Conservation (phyloP, 2,888 invertebrate species). For the Thecophora atra region DNA sequence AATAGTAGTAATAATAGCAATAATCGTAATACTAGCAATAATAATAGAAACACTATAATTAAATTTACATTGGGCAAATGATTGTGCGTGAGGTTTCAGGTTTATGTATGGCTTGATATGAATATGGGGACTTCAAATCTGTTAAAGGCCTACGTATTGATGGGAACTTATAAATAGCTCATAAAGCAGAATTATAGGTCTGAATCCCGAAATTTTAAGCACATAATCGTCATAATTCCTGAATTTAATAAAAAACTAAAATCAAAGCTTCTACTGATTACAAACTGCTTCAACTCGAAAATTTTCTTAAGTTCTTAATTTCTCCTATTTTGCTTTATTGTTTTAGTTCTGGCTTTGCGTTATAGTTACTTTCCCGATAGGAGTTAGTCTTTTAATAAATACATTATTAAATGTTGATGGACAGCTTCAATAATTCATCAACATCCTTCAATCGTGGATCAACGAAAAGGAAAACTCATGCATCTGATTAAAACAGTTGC, state of each 20-base stretch:
- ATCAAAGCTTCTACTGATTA: background rate
- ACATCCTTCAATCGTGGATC: background rate
- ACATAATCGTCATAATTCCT: background rate
- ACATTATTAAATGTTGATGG: background rate
- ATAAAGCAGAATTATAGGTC: background rate
- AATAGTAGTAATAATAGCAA: constrained; percentile 37
- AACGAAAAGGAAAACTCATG: constrained; percentile 16
- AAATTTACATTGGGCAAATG: background rate
- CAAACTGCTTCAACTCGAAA: background rate
- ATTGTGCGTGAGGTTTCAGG: background rate
- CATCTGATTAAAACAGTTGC: constrained; percentile 39
- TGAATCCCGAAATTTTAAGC: background rate
- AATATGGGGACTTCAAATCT: background rate
- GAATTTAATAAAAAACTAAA: background rate
- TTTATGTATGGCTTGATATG: background rate
- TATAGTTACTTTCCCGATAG: no score
- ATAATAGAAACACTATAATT: constrained; percentile 6
- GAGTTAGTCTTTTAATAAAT: background rate
- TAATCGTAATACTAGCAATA: constrained; percentile 49
- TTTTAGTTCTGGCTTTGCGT: no score
- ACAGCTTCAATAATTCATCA: background rate
- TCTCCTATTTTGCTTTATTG: no score
- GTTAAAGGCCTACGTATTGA: background rate
- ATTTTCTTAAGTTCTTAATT: no score
- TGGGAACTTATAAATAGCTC: no score